phyloP scores from a whole-genome alignment of 2,113 vertebrate genomes.

The Halichoeres trimaculatus region DNA sequence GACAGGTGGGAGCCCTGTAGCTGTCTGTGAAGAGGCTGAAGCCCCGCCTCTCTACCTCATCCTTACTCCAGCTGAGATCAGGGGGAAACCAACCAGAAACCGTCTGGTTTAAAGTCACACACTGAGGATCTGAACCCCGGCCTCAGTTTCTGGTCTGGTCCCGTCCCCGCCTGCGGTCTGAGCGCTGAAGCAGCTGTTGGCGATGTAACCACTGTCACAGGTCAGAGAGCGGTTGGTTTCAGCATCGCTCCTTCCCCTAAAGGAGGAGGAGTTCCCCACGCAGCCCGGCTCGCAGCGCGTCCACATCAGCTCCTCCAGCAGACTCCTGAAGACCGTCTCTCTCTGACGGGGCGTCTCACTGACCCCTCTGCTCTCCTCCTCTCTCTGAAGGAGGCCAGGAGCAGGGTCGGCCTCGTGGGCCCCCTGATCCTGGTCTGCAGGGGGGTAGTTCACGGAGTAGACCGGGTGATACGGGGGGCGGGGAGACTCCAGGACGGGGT shows the following conservation, averaged over 20 bases:
- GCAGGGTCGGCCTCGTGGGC: background rate
- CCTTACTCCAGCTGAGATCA: too few species aligned
- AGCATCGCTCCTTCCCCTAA: background rate
- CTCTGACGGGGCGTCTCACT: background rate
- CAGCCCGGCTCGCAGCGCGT: background rate
- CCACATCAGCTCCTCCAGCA: background rate
- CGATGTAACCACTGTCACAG: slow-evolving; percentile 27
- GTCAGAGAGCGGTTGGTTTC: background rate
- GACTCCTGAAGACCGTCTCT: background rate
- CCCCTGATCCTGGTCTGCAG: background rate
- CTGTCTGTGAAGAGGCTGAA: too few species aligned
- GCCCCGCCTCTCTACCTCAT: too few species aligned
- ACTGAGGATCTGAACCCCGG: too few species aligned
- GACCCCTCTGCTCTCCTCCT: background rate
- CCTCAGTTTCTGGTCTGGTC: too few species aligned
- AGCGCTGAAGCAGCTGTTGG: background rate
- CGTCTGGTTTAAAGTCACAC: too few species aligned
- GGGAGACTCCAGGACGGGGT: background rate
- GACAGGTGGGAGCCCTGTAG: too few species aligned
- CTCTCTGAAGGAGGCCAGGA: background rate
- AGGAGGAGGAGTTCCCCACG: background rate
- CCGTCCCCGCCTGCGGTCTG: too few species aligned
- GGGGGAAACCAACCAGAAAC: too few species aligned
- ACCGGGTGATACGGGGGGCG: background rate
- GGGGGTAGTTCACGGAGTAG: background rate